Conservation (phyloP, 2,113 vertebrate species). For the Phalacrocorax aristotelis region DNA sequence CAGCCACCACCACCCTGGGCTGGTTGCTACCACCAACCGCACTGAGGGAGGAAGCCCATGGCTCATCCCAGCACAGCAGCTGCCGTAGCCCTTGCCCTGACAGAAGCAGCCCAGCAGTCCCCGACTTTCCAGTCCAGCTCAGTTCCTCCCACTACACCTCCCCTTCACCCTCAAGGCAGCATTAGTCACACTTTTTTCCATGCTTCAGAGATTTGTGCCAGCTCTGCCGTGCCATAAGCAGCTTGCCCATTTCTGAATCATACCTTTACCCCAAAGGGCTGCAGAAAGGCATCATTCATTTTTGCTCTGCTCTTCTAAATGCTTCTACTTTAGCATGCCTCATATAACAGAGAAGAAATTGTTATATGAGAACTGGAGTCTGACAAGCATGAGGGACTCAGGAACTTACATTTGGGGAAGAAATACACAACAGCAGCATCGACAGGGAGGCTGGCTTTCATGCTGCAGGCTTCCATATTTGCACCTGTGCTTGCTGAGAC, state of each 20-base stretch:
- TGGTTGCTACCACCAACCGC: background rate
- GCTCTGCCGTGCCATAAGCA: background rate
- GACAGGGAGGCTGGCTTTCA: background rate
- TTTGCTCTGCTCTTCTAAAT: background rate
- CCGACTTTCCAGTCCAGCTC: background rate
- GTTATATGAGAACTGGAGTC: background rate
- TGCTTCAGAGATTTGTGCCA: background rate
- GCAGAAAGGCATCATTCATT: background rate
- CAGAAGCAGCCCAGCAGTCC: background rate
- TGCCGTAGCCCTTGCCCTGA: background rate
- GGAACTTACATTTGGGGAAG: background rate
- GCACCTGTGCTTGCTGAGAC: background rate
- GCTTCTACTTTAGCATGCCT: background rate
- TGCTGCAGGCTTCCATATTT: background rate
- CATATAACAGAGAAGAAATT: fast-evolving
- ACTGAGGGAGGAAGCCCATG: background rate
- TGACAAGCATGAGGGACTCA: background rate
- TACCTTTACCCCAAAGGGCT: background rate
- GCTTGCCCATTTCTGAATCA: background rate
- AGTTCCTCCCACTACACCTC: background rate
- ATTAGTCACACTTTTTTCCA: background rate
- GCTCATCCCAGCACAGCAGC: background rate
- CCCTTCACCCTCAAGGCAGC: background rate
- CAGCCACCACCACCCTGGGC: too few species aligned
- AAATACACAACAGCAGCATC: background rate